Evolutionary conservation across 2,113 vertebrate species (phyloP).

Genomic region (Prunella himalayana): DNA sequence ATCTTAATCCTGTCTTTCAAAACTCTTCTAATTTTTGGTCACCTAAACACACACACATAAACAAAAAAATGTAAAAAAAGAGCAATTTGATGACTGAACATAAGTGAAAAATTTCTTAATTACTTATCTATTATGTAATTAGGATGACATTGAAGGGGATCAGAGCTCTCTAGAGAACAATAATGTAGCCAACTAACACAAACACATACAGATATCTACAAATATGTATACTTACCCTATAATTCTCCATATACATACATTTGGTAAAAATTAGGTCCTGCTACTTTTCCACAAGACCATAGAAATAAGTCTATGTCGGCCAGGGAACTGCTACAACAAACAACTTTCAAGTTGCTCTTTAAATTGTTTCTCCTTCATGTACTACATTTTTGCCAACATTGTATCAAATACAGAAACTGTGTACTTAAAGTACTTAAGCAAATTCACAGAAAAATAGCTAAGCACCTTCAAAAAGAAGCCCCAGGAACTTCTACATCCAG

Average conservation of each 20-base stretch:
- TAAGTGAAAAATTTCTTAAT: background rate
- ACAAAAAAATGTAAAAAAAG: background rate
- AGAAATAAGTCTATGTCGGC: fast-evolving
- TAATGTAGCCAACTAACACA: background rate
- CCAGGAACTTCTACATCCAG: background rate
- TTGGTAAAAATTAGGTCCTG: background rate
- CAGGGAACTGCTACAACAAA: background rate
- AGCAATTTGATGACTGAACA: background rate
- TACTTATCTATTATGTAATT: background rate
- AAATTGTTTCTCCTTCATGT: background rate
- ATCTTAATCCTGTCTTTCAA: conserved; percentile 6
- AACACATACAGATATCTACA: background rate
- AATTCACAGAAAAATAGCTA: background rate
- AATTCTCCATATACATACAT: background rate
- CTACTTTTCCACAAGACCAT: background rate
- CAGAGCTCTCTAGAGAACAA: background rate
- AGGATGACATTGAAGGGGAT: background rate
- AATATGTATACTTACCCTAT: background rate
- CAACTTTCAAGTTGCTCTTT: background rate
- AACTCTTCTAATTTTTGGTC: background rate
- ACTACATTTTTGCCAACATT: background rate
- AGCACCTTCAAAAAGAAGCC: background rate
- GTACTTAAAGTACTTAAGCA: background rate
- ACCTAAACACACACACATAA: background rate
- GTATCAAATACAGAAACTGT: background rate